Evolutionary conservation across 2,888 invertebrate species (phyloP).

Genomic region (Apamea epomidion): DNA sequence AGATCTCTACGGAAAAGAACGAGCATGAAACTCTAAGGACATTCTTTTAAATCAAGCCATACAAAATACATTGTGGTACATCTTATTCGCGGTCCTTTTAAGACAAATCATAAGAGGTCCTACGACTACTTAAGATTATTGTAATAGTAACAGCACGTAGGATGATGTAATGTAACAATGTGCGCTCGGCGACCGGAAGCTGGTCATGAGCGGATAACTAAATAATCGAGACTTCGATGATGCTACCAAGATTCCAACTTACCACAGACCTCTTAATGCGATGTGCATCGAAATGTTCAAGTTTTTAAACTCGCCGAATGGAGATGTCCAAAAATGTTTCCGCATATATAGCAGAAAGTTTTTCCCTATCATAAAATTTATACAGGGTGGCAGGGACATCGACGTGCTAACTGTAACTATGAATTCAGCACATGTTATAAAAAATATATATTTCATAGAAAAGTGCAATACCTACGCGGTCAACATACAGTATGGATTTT

Average conservation of each 20-base stretch:
- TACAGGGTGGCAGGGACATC: too few species aligned
- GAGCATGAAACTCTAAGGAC: too few species aligned
- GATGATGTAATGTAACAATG: conserved; percentile 63
- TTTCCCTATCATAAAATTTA: neutral
- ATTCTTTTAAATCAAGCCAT: too few species aligned
- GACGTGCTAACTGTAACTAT: too few species aligned
- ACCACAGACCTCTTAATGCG: conserved; percentile 61
- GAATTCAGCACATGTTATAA: too few species aligned
- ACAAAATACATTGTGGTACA: neutral
- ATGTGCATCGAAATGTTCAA: neutral
- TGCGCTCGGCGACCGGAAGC: conserved; percentile 74
- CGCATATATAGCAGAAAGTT: neutral
- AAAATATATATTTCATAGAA: too few species aligned
- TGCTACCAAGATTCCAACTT: conserved; percentile 69
- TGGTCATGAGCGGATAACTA: conserved; percentile 78
- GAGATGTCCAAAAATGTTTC: neutral
- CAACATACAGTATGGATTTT: too few species aligned
- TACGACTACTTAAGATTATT: conserved; percentile 44
- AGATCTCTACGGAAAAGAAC: too few species aligned
- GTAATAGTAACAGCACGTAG: conserved; percentile 52
- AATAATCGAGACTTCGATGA: conserved; percentile 80
- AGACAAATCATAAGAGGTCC: conserved; percentile 23
- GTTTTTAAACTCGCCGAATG: neutral
- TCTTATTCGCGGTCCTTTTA: neutral
- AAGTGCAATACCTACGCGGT: too few species aligned